Evolutionary conservation across 2,113 vertebrate genomes (phyloP).

Genomic region (Paralichthys olivaceus): DNA sequence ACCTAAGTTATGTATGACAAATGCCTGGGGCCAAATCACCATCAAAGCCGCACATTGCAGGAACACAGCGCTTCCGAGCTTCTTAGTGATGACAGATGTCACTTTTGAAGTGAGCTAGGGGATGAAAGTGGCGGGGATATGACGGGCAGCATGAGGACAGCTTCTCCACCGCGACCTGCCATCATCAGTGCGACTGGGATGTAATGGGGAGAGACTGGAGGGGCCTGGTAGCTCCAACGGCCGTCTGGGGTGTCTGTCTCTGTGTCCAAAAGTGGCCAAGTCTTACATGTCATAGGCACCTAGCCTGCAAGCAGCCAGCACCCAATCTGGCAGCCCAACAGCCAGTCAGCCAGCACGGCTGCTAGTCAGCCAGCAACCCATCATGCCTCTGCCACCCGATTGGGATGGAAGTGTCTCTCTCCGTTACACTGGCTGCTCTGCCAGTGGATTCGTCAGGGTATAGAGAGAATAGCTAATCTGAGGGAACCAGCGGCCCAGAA

Average conservation of each 20-base stretch:
- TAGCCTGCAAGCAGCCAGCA: conserved; percentile 59
- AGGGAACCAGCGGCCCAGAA: conserved; percentile 77
- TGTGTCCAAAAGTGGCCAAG: conserved; percentile 60
- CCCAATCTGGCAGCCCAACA: conserved; percentile 68
- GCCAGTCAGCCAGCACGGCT: conserved; percentile 28
- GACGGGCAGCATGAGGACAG: conserved; percentile 80
- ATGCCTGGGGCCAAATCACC: conserved; percentile 85
- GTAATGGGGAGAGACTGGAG: conserved; percentile 78
- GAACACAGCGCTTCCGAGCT: conserved; percentile 86
- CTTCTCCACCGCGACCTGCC: conserved; percentile 76
- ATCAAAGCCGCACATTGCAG: conserved; percentile 85
- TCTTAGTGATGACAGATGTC: conserved; percentile 86
- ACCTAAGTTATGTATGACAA: conserved; percentile 90
- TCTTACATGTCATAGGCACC: conserved; percentile 69
- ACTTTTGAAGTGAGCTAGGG: conserved; percentile 84
- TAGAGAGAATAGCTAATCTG: conserved; percentile 82
- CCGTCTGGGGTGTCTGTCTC: conserved; percentile 73
- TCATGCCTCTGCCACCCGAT: conserved; percentile 63
- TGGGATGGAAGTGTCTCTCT: conserved; percentile 75
- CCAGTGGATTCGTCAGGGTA: conserved; percentile 76
- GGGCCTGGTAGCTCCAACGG: conserved; percentile 67
- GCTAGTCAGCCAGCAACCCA: conserved; percentile 46
- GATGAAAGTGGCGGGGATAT: conserved; percentile 84
- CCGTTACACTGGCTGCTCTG: conserved; percentile 71
- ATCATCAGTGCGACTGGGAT: conserved; percentile 70